phyloP scores from a whole-genome alignment of 1,140 invertebrate genomes.

The Pseudomyrmex sp. region DNA sequence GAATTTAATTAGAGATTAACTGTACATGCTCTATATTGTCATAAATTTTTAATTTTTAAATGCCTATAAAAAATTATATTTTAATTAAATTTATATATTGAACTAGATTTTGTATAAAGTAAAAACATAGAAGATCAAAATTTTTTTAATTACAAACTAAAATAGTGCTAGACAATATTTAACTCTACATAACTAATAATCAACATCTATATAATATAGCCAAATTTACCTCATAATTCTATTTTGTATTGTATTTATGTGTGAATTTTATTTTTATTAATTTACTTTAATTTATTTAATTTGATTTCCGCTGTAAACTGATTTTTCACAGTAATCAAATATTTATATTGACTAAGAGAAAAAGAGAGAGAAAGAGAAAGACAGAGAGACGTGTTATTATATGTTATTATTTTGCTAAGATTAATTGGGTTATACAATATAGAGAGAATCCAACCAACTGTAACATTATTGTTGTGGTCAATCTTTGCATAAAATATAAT shows the following conservation, averaged over 20 bases:
- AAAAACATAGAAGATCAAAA: background rate
- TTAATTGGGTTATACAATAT: too few relatives aligned
- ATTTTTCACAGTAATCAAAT: conserved; percentile 37
- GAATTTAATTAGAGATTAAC: background rate
- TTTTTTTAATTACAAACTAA: background rate
- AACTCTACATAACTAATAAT: background rate
- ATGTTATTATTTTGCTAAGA: background rate
- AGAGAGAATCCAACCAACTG: conserved; percentile 24
- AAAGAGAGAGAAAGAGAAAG: too few relatives aligned
- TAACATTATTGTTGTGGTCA: conserved; percentile 16
- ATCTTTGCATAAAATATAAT: conserved; percentile 6
- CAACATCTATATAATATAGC: too few relatives aligned
- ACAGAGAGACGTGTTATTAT: background rate
- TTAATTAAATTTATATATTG: conserved; percentile 14
- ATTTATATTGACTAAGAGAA: conserved; percentile 43
- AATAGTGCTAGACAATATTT: background rate
- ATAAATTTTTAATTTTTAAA: background rate
- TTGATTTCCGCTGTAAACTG: conserved; percentile 7
- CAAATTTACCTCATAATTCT: background rate
- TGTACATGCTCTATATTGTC: background rate
- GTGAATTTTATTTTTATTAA: background rate
- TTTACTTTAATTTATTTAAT: conserved; percentile 16
- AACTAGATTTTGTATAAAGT: too few relatives aligned
- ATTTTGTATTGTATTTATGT: conserved; percentile 12
- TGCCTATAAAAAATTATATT: background rate